Evolutionary conservation across 2,888 invertebrate genomes (phyloP), one percentile per base, ranked within the genome.

Genomic region (Ischnus inquisitorius): DNA sequence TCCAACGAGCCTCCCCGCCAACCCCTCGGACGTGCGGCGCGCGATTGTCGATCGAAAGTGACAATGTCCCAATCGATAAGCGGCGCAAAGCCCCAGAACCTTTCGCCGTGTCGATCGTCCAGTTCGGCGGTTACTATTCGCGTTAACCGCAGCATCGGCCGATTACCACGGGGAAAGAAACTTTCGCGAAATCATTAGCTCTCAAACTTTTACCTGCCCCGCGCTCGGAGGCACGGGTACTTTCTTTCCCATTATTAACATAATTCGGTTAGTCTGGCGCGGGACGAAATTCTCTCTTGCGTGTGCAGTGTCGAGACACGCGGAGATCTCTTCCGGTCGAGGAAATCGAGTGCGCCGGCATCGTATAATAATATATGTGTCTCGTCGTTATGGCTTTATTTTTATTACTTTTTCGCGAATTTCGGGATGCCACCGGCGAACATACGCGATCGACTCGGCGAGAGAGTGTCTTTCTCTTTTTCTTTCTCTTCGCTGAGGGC

Each of bases 231-330:
- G 43, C 43, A n/a, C 3, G 34, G 46, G 14, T 22, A 69, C 78
- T 78, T 78, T 78, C 78, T 39, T 69, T 69, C 34, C 34, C 43
- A 51, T 78, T 78, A 78, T 78, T 62, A 68, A 16, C 69, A 69
- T 68, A 78, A 78, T 78, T 78, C 62, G 60, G 69, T 69, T 48
- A 22, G 69, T 48, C 60, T 43, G 46, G 8, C 8, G 60, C 54
- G 12, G 67, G n/a, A 28, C 19, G 46, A 57, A 34, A 72, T 34
- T 72, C 16, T 16, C 28, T n/a, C 22, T 12, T 10, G 54, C 54
- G 54, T 12, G 54, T 22, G 54, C 22, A 22, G 3, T 19, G 51
- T 3, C 54, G 54, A 54, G 54, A 10, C 22, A 22, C 54, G 22
- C 54, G 51, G 34, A 54, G 22, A 54, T 19, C 22, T 19, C 67